phyloP scores from a whole-genome alignment of 1,140 invertebrate species.

The Hycleus cichorii region DNA sequence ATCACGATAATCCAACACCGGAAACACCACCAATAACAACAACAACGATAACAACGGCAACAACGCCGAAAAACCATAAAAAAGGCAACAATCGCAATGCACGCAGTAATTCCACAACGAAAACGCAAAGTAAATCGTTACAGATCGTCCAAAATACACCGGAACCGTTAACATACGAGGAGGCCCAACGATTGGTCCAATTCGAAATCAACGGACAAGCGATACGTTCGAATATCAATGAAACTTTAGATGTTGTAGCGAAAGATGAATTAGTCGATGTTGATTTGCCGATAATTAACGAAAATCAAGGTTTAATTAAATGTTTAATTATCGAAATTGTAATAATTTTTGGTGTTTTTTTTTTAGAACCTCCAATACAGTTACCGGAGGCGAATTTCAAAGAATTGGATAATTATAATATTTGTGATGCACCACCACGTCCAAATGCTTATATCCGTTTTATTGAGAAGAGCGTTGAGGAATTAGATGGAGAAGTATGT shows the following conservation, averaged over 20 bases:
- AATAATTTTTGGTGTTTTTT: not conserved
- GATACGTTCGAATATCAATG: conserved; percentile 51
- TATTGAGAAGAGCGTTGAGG: conserved; percentile 91
- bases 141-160: conserved; percentile 44
- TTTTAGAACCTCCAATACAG: conserved; percentile 48
- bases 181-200: conserved; percentile 75
- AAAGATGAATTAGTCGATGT: conserved; percentile 54
- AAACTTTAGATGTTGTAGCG: conserved; percentile 52
- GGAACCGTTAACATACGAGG: conserved; percentile 64
- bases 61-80: conserved; percentile 22
- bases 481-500: conserved; percentile 72
- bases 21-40: conserved; percentile 27
- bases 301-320: conserved; percentile 1
- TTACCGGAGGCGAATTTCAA: conserved; percentile 79
- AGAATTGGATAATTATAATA: conserved; percentile 68
- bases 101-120: too few relatives aligned
- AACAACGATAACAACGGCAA: conserved; percentile 41
- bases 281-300: conserved; percentile 35
- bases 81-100: too few relatives aligned
- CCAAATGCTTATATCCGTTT: conserved; percentile 81
- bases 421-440: conserved; percentile 70
- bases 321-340: not conserved
- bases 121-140: conserved; percentile 19
- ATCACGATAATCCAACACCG: conserved; percentile 62
- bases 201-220: conserved; percentile 74